These are phyloP conservation scores for Nematopogon swammerdamellus DNA, from an alignment of 2,888 invertebrate species.

Conservation along the genomic window DNA sequence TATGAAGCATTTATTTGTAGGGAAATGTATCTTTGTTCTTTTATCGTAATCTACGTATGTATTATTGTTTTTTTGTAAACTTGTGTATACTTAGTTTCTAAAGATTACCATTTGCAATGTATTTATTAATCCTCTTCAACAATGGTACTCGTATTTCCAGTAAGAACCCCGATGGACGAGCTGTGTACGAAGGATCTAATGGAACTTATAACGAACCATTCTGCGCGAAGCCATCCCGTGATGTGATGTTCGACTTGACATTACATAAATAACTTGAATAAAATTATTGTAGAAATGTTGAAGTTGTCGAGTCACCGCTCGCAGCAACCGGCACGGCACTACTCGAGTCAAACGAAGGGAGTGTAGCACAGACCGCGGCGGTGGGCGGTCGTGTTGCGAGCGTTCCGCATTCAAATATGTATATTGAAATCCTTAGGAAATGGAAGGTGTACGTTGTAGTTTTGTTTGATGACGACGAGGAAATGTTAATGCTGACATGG, in stretches of 20 bases:
- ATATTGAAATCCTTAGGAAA: neutral
- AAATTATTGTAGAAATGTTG: constrained; percentile 13
- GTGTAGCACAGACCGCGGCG: too few species aligned
- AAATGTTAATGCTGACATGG: neutral
- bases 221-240: neutral
- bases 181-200: too few species aligned
- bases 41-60: too few species aligned
- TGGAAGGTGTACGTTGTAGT: neutral
- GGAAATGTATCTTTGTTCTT: too few species aligned
- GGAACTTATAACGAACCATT: too few species aligned
- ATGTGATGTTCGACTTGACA: constrained; percentile 8
- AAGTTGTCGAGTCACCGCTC: neutral
- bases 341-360: neutral
- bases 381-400: neutral
- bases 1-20: too few species aligned
- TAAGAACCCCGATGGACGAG: too few species aligned
- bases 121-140: too few species aligned
- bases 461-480: neutral
- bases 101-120: too few species aligned
- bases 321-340: neutral
- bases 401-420: neutral
- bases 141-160: too few species aligned
- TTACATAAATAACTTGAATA: constrained; percentile 26
- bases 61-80: too few species aligned
- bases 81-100: too few species aligned